phyloP scores from a whole-genome alignment of 2,888 invertebrate genomes.

The Eubasilissa splendida region DNA sequence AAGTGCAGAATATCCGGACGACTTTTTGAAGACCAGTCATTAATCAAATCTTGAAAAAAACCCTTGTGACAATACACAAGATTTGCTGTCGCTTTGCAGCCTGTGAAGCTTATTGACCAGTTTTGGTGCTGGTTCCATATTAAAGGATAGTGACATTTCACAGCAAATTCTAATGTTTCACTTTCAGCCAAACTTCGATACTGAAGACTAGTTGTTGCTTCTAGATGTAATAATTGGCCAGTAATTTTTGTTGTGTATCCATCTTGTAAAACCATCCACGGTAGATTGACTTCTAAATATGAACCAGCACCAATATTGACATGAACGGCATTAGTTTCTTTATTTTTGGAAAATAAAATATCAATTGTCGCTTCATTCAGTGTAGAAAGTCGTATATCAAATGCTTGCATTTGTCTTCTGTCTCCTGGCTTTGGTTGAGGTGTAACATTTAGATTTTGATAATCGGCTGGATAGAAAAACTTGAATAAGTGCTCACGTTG shows the following conservation, averaged over 20 bases:
- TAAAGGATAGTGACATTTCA: constrained; percentile 91
- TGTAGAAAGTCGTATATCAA: constrained; percentile 93
- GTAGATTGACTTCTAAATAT: constrained; percentile 95
- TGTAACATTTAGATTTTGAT: constrained; percentile 84
- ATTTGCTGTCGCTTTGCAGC: constrained; percentile 94
- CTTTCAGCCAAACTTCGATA: constrained; percentile 94
- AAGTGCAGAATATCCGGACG: constrained; percentile 94
- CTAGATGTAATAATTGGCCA: constrained; percentile 93
- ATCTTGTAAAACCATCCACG: constrained; percentile 91
- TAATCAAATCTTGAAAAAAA: constrained; percentile 96
- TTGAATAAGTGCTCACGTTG: constrained; percentile 95
- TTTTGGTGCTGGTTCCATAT: constrained; percentile 98
- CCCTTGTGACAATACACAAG: constrained; percentile 96
- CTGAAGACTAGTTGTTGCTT: constrained; percentile 95
- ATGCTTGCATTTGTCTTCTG: constrained; percentile 89
- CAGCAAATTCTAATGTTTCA: constrained; percentile 94
- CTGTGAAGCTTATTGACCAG: constrained; percentile 93
- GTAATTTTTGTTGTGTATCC: constrained; percentile 94
- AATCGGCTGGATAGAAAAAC: constrained; percentile 95
- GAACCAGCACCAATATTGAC: constrained; percentile 96
- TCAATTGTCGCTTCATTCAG: constrained; percentile 95
- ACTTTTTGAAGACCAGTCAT: constrained; percentile 97
- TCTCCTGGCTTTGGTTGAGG: constrained; percentile 90
- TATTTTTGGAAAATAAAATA: constrained; percentile 93
- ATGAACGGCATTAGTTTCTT: constrained; percentile 97